Conservation (phyloP, 2,797 vertebrate genomes). For the Cyclopterus lumpus region DNA sequence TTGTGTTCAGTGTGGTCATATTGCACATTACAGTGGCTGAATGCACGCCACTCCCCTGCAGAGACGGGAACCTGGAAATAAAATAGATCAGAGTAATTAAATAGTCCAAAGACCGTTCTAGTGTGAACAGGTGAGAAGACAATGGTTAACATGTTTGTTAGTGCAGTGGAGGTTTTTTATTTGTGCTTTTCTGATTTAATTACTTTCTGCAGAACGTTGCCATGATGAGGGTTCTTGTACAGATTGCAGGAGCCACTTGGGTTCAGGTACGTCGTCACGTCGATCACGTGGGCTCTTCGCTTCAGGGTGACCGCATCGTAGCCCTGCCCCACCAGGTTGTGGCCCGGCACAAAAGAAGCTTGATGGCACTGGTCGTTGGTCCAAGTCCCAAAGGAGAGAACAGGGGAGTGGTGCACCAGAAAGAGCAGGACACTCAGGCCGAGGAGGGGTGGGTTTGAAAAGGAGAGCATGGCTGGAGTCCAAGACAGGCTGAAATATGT, state of each 20-base stretch:
- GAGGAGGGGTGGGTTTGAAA: neutral
- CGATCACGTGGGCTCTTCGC: slow-evolving; percentile 32
- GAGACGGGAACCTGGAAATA: neutral
- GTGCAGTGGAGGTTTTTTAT: neutral
- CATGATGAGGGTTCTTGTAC: slow-evolving; percentile 36
- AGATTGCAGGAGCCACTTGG: slow-evolving; percentile 9
- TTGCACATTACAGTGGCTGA: neutral
- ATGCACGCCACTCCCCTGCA: neutral
- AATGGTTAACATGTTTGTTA: neutral
- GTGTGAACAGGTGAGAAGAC: neutral
- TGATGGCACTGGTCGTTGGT: slow-evolving; percentile 2
- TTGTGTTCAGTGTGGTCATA: neutral
- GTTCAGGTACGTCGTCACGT: slow-evolving; percentile 39
- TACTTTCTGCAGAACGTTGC: slow-evolving; percentile 50
- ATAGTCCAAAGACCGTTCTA: neutral
- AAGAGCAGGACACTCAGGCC: slow-evolving; percentile 41
- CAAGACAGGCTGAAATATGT: neutral
- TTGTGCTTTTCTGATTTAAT: neutral
- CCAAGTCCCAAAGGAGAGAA: slow-evolving; percentile 24
- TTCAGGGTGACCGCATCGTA: slow-evolving; percentile 47
- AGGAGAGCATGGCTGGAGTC: slow-evolving; percentile 34
- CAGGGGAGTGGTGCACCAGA: neutral
- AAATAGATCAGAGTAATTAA: neutral
- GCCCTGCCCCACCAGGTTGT: slow-evolving; percentile 63
- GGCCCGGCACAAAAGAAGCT: slow-evolving; percentile 51